A percentile compares a stretch with the other conserved stretches of the same genome.
Evolutionary conservation across 2,797 vertebrate genomes (phyloP).

Genomic region (Cuniculus paca): DNA sequence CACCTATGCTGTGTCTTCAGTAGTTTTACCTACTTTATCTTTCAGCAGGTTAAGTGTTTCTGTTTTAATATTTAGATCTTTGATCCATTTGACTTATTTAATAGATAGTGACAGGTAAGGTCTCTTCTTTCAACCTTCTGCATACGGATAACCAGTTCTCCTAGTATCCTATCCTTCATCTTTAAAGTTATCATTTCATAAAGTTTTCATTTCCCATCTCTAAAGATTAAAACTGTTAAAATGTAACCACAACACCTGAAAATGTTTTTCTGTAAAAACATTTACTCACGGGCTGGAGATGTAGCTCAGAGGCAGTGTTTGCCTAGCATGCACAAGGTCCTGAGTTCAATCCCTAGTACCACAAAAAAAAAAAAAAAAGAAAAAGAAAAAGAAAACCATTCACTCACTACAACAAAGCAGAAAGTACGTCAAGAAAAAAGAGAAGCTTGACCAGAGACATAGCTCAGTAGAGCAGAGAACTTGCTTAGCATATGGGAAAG

Average conservation of each 20-base stretch:
- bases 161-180: neutral
- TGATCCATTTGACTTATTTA: neutral
- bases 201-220: neutral
- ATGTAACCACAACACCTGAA: constrained; percentile 54
- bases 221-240: constrained; percentile 9
- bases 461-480: neutral
- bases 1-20: neutral
- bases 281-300: no score
- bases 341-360: no score
- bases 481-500: neutral
- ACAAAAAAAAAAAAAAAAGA: no score
- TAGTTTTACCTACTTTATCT: neutral
- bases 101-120: neutral
- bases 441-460: neutral
- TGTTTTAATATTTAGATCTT: neutral
- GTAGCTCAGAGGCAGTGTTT: no score
- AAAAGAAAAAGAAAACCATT: no score
- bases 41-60: neutral
- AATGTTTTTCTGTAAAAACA: constrained; percentile 33
- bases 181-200: constrained; percentile 16
- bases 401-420: constrained; percentile 26
- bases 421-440: constrained; percentile 17
- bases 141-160: neutral
- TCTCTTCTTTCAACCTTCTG: neutral
- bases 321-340: no score